A percentile compares a stretch with the other conserved stretches of the same genome.
phyloP scores from a whole-genome alignment of 2,797 vertebrate species.

The Anguilla obscura region DNA sequence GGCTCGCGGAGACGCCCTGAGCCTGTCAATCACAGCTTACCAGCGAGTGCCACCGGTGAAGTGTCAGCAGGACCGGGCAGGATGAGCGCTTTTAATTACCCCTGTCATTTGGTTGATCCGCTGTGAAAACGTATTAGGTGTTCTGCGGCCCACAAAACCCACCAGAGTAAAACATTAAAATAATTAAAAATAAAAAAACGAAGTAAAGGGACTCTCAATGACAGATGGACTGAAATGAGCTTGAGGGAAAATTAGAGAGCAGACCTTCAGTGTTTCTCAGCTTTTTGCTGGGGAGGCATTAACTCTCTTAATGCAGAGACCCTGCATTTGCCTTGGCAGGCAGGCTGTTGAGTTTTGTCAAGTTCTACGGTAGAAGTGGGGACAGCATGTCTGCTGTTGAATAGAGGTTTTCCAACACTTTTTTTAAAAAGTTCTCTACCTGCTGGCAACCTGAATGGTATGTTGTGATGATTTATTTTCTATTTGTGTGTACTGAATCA shows the following conservation, averaged over 20 bases:
- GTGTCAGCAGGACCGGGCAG: not conserved
- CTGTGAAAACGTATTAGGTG: slow-evolving; percentile 44
- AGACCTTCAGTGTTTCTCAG: not conserved
- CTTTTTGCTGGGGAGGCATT: not conserved
- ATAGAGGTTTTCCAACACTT: not conserved
- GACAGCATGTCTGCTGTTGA: not conserved
- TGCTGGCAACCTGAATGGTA: not conserved
- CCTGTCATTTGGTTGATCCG: slow-evolving; percentile 54
- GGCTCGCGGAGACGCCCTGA: not conserved
- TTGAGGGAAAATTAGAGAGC: slow-evolving; percentile 23
- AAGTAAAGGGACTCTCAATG: slow-evolving; percentile 32
- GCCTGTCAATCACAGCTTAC: not conserved
- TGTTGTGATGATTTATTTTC: not conserved
- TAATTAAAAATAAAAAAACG: not conserved
- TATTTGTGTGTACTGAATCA: not conserved
- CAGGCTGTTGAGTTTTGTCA: not conserved
- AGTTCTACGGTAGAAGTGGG: not conserved
- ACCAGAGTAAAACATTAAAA: not conserved
- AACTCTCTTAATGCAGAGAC: not conserved
- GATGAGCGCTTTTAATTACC: not conserved
- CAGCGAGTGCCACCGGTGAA: not conserved
- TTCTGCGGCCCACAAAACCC: slow-evolving; percentile 39
- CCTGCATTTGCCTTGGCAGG: not conserved
- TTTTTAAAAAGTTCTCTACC: not conserved
- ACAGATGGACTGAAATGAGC: slow-evolving; percentile 38